These are phyloP conservation scores for Patella depressa DNA, from an alignment of 2,888 invertebrate genomes.

Conservation along the genomic window DNA sequence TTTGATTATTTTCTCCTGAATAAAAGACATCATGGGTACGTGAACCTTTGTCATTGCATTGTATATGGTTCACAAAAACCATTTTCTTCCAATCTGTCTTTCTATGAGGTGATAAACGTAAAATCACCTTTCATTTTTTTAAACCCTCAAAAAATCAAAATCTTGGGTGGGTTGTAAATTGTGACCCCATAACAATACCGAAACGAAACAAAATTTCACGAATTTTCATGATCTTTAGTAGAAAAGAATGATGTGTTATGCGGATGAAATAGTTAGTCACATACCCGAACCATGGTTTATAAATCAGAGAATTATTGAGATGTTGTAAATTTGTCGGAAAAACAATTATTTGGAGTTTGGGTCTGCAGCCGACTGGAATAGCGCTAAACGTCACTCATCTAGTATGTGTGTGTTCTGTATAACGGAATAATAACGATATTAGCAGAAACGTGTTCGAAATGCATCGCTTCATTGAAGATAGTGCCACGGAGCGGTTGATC, in stretches of 20 bases:
- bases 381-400: background rate
- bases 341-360: slow-evolving; percentile 1
- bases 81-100: background rate
- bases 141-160: background rate
- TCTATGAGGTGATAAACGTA: background rate
- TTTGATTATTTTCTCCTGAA: too few relatives aligned
- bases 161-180: slow-evolving; percentile 1
- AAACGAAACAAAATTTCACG: background rate
- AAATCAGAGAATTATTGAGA: background rate
- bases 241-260: background rate
- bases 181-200: slow-evolving; percentile 3
- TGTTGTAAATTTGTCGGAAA: background rate
- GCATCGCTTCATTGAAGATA: background rate
- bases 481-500: background rate
- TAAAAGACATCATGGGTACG: too few relatives aligned
- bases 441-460: background rate
- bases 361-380: background rate
- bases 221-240: background rate
- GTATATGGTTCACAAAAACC: background rate
- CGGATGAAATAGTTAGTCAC: background rate
- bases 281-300: background rate
- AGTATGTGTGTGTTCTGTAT: slow-evolving; percentile 2
- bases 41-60: too few relatives aligned
- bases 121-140: background rate
- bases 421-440: too few relatives aligned